Percentiles rank a stretch among this genome's conserved stretches.
phyloP scores from a whole-genome alignment of 1,140 invertebrate genomes.

The Euglossa dilemma region DNA sequence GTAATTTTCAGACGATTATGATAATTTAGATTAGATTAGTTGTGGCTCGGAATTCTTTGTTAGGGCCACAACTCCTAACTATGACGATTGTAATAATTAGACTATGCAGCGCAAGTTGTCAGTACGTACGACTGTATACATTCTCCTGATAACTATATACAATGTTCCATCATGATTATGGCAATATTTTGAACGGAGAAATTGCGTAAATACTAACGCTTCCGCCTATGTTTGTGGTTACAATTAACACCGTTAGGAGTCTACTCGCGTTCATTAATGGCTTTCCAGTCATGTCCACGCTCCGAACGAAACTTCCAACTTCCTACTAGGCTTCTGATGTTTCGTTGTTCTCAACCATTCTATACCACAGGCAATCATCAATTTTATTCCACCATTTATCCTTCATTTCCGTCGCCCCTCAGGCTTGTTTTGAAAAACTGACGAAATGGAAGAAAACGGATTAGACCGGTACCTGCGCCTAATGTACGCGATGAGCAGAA shows the following conservation, averaged over 20 bases:
- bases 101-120: background rate
- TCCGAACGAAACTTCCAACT: constrained; percentile 15
- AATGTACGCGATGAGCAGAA: no score
- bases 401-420: background rate
- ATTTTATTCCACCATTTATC: background rate
- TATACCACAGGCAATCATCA: background rate
- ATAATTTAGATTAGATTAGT: background rate
- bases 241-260: constrained; percentile 49
- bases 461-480: no score
- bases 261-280: constrained; percentile 53
- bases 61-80: background rate
- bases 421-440: background rate
- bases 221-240: constrained; percentile 43
- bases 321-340: constrained; percentile 9
- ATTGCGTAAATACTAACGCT: constrained; percentile 54
- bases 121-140: background rate
- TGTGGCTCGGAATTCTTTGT: background rate
- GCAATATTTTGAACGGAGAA: constrained; percentile 51
- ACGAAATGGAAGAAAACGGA: no score
- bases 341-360: background rate
- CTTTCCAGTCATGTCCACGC: constrained; percentile 21
- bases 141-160: constrained; percentile 7
- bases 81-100: constrained; percentile 20
- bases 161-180: constrained; percentile 47
- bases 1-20: no score